Percentiles rank a stretch among this genome's conserved stretches.
phyloP scores from a whole-genome alignment of 2,113 vertebrate species.

The Hyperopisus bebe region DNA sequence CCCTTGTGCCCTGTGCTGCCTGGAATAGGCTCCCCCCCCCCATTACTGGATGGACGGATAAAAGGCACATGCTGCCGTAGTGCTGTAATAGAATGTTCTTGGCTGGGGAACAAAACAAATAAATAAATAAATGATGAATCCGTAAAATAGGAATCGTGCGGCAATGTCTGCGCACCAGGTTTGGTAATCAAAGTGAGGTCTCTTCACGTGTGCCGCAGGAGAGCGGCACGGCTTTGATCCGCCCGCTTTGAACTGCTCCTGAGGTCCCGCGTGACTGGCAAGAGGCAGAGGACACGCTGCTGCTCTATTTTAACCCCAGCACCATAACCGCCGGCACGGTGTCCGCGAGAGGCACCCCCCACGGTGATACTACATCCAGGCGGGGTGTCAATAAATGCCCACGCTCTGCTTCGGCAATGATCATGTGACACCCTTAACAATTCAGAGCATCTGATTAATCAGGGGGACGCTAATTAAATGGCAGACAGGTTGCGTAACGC shows the following conservation, averaged over 20 bases:
- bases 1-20: not conserved
- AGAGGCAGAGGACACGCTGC: not conserved
- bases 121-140: not conserved
- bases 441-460: not conserved
- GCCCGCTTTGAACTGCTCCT: conserved; percentile 1
- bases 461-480: not conserved
- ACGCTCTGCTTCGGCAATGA: not conserved
- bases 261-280: not conserved
- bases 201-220: not conserved
- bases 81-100: not conserved
- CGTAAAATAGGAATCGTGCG: not conserved
- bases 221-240: not conserved
- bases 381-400: not conserved
- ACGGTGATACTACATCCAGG: not conserved
- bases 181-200: not conserved
- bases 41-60: not conserved
- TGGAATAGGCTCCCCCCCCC: not conserved
- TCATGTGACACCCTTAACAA: not conserved
- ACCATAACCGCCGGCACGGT: not conserved
- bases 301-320: not conserved
- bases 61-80: not conserved
- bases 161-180: not conserved
- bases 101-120: not conserved
- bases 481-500: not conserved
- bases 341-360: not conserved